phyloP scores from a whole-genome alignment of 2,113 vertebrate species.

The Spermophilus dauricus region DNA sequence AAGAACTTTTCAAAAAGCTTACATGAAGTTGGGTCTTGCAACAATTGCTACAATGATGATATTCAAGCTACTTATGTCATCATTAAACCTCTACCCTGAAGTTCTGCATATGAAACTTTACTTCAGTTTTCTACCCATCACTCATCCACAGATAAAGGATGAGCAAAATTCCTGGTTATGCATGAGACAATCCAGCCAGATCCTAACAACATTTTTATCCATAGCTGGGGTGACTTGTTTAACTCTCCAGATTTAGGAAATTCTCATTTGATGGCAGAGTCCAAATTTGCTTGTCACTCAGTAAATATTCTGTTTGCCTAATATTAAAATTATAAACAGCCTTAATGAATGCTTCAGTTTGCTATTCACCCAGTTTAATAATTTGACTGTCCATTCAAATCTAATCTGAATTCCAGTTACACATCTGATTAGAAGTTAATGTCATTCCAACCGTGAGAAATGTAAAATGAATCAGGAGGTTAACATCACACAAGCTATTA shows the following conservation, averaged over 20 bases:
- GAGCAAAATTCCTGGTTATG: neutral
- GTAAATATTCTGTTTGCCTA: neutral
- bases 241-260: neutral
- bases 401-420: conserved; percentile 42
- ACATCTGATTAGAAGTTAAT: conserved; percentile 64
- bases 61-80: neutral
- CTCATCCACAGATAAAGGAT: neutral
- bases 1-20: neutral
- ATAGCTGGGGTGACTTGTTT: neutral
- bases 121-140: neutral
- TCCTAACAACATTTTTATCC: neutral
- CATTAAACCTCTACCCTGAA: neutral
- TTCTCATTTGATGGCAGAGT: neutral
- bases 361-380: conserved; percentile 31
- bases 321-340: conserved; percentile 4
- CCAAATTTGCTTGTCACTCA: neutral
- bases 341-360: neutral
- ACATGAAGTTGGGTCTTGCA: neutral
- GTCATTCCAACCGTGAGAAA: conserved; percentile 1
- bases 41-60: neutral
- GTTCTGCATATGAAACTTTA: neutral
- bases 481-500: neutral
- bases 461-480: conserved; percentile 13
- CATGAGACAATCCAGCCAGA: neutral
- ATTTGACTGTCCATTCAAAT: conserved; percentile 25